Conservation (phyloP, 2,113 vertebrate genomes). For the Aldabrachelys gigantea region DNA sequence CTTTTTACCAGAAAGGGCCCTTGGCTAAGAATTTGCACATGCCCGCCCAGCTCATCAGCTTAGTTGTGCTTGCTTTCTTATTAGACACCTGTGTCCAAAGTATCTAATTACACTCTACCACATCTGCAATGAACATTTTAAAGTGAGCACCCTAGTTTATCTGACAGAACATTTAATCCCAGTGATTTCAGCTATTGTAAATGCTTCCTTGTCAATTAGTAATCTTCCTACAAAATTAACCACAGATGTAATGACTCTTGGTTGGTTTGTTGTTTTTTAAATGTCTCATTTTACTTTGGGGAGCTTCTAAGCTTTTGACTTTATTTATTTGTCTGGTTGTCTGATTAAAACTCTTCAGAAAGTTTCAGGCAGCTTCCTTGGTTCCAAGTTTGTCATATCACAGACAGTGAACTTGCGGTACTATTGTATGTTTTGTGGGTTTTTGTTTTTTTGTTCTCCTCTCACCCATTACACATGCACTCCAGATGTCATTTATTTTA, state of each 20-base stretch:
- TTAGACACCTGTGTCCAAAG: conserved; percentile 7
- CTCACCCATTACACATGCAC: background rate
- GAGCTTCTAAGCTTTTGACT: background rate
- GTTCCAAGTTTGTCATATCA: background rate
- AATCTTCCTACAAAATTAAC: conserved; percentile 30
- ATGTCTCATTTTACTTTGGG: background rate
- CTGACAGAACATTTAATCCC: conserved; percentile 19
- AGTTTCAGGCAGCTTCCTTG: background rate
- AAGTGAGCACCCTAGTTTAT: background rate
- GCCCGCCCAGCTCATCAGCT: background rate
- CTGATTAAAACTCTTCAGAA: background rate
- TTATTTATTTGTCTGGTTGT: background rate
- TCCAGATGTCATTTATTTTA: background rate
- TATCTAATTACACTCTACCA: background rate
- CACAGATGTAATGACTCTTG: conserved; percentile 28
- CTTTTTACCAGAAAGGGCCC: too few relatives aligned
- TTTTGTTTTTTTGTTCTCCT: background rate
- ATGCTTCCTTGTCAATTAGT: conserved; percentile 24
- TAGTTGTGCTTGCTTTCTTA: background rate
- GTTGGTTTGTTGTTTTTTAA: background rate
- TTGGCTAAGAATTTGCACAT: background rate
- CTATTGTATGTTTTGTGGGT: background rate
- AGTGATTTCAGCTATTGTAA: background rate
- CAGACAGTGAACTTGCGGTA: background rate
- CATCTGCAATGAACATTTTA: background rate